Conservation (phyloP, 2,888 invertebrate genomes). For the Lasioglossum figueresi region DNA sequence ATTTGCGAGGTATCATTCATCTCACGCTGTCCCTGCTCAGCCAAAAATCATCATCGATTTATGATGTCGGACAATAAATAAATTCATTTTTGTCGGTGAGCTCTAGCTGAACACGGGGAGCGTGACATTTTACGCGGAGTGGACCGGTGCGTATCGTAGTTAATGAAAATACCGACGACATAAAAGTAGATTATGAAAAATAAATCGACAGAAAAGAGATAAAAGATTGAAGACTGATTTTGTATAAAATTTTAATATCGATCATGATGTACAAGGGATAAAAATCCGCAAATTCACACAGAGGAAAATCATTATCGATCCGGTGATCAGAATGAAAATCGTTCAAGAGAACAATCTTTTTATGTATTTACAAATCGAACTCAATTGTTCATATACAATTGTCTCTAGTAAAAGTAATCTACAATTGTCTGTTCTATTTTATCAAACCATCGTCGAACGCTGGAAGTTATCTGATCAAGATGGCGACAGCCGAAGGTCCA, state of each 20-base stretch:
- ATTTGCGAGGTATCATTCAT: constrained; percentile 17
- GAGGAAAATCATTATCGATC: background rate
- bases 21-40: background rate
- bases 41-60: background rate
- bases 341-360: background rate
- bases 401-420: background rate
- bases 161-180: background rate
- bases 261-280: background rate
- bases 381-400: background rate
- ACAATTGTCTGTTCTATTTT: background rate
- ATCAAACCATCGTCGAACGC: background rate
- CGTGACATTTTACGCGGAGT: background rate
- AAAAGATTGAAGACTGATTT: background rate
- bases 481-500: background rate
- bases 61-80: background rate
- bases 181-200: background rate
- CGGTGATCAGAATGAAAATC: background rate
- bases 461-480: background rate
- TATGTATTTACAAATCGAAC: background rate
- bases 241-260: background rate
- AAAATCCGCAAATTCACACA: background rate
- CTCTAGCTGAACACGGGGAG: background rate
- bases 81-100: background rate
- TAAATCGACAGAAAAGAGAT: background rate
- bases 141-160: background rate